These are phyloP conservation scores for Drosophila santomea DNA, from an alignment of 1,140 invertebrate species.

Conservation along the genomic window DNA sequence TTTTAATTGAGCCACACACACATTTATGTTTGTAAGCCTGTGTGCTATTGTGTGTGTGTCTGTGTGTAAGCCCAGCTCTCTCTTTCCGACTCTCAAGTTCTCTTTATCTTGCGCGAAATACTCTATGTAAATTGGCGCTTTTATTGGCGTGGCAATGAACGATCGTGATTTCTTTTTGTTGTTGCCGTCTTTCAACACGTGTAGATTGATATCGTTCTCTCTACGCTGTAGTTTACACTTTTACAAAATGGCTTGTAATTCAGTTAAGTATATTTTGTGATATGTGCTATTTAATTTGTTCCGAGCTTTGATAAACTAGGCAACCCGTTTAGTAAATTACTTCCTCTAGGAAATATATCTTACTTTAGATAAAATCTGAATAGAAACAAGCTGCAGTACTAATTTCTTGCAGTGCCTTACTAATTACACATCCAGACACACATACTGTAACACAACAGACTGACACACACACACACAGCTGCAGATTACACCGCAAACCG, in stretches of 20 bases:
- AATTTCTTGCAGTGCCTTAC: conserved; percentile 20
- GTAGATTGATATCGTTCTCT: conserved; percentile 44
- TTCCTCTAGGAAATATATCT: too few species aligned
- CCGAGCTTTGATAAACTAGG: too few species aligned
- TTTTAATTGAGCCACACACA: conserved; percentile 60
- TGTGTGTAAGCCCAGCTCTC: conserved; percentile 16
- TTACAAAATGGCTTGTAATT: neutral
- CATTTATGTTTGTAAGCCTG: neutral
- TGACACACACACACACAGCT: neutral
- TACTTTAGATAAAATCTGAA: neutral
- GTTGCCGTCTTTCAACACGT: conserved; percentile 34
- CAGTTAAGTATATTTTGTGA: too few species aligned
- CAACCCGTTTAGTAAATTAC: too few species aligned
- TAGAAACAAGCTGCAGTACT: neutral
- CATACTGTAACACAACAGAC: neutral
- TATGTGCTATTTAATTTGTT: too few species aligned
- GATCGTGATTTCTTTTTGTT: conserved; percentile 45
- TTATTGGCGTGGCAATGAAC: conserved; percentile 64
- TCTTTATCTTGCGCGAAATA: neutral
- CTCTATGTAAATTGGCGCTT: conserved; percentile 46
- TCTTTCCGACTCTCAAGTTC: conserved; percentile 1
- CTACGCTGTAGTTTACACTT: conserved; percentile 12
- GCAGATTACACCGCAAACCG: conserved; percentile 41
- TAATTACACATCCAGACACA: conserved; percentile 44
- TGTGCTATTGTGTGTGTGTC: neutral